A percentile compares a stretch with the other conserved stretches of the same genome.
phyloP scores from a whole-genome alignment of 2,797 vertebrate species.

The Leucoraja ocellata region DNA sequence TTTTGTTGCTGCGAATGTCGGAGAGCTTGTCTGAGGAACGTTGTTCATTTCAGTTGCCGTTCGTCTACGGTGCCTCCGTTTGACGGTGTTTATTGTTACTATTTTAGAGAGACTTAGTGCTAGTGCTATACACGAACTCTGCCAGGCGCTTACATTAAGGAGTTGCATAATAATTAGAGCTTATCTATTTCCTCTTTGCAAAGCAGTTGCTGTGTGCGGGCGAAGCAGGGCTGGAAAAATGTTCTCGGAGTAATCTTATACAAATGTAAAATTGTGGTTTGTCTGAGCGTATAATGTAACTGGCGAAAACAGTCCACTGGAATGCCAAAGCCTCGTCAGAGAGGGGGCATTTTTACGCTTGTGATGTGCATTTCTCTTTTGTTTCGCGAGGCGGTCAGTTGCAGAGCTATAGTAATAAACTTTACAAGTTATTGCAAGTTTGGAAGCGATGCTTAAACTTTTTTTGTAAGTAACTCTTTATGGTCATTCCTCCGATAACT shows the following conservation, averaged over 20 bases:
- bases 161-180: slow-evolving; percentile 66
- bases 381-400: not conserved
- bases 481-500: not conserved
- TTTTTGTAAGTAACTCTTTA: not conserved
- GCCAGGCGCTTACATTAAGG: slow-evolving; percentile 63
- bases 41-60: slow-evolving; percentile 56
- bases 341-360: not conserved
- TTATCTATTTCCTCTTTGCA: slow-evolving; percentile 52
- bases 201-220: slow-evolving; percentile 32
- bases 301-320: not conserved
- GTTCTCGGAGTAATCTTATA: slow-evolving; percentile 22
- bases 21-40: slow-evolving; percentile 49
- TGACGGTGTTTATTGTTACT: slow-evolving; percentile 64
- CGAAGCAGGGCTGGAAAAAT: slow-evolving; percentile 27
- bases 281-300: not conserved
- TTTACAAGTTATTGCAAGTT: not conserved
- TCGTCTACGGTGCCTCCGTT: slow-evolving; percentile 56
- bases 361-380: not conserved
- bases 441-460: not conserved
- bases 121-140: slow-evolving; percentile 58
- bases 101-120: slow-evolving; percentile 68
- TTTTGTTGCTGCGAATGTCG: slow-evolving; percentile 51
- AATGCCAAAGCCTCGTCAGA: not conserved
- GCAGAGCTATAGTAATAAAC: not conserved
- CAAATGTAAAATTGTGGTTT: slow-evolving; percentile 26